Conservation (phyloP, 2,113 vertebrate genomes). For the Bubo scandiacus region DNA sequence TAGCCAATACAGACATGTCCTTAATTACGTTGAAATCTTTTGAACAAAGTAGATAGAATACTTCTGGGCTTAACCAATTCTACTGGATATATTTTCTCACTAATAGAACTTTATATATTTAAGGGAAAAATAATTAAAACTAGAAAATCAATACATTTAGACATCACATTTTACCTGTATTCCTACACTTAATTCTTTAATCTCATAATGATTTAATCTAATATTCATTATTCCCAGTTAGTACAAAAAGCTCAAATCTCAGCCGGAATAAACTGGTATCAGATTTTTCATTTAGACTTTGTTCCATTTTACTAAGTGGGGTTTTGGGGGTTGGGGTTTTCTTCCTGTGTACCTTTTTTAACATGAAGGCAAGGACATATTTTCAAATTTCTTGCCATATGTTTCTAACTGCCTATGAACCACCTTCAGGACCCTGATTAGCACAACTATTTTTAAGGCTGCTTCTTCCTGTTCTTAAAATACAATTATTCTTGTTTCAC, state of each 20-base stretch:
- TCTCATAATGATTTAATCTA: neutral
- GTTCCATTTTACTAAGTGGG: neutral
- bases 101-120: neutral
- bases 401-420: neutral
- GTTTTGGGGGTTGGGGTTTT: neutral
- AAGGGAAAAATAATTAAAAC: neutral
- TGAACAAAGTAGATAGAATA: neutral
- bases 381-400: neutral
- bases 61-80: neutral
- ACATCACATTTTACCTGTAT: neutral
- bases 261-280: neutral
- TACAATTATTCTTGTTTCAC: neutral
- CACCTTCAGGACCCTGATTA: neutral
- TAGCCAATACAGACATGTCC: neutral
- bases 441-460: neutral
- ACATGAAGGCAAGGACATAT: neutral
- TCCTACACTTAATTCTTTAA: neutral
- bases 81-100: neutral
- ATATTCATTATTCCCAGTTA: neutral
- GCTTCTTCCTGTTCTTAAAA: neutral
- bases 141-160: neutral
- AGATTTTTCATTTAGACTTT: neutral
- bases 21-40: neutral
- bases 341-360: neutral
- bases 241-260: neutral